Conservation (phyloP, 2,113 vertebrate species). For the Anolis sagrei region DNA sequence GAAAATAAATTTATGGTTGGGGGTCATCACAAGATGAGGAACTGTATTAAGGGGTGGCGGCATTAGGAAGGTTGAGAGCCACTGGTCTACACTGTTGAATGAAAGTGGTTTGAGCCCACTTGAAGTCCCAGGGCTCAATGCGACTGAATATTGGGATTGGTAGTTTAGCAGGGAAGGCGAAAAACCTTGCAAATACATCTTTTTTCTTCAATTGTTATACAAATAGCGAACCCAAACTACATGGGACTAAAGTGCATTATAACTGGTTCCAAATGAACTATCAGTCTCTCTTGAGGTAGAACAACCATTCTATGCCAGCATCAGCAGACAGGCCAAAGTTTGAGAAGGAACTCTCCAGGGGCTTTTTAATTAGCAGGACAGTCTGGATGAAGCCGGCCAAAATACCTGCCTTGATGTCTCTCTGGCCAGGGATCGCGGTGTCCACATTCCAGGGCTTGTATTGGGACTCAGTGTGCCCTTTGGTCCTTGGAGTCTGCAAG, state of each 20-base stretch:
- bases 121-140: too few relatives aligned
- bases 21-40: too few relatives aligned
- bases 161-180: too few relatives aligned
- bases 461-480: not conserved
- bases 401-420: constrained; percentile 7
- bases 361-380: constrained; percentile 21
- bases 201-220: too few relatives aligned
- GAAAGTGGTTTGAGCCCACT: too few relatives aligned
- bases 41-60: too few relatives aligned
- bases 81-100: too few relatives aligned
- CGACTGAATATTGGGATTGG: too few relatives aligned
- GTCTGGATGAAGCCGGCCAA: constrained; percentile 8
- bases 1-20: too few relatives aligned
- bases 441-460: constrained; percentile 1
- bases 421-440: not conserved
- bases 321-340: not conserved
- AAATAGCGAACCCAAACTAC: not conserved
- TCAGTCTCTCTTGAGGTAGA: not conserved
- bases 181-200: too few relatives aligned
- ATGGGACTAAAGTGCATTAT: not conserved
- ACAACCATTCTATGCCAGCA: not conserved
- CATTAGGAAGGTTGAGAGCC: too few relatives aligned
- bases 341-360: not conserved
- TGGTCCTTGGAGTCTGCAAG: not conserved
- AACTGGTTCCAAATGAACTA: not conserved